A percentile compares a stretch with the other conserved stretches of the same genome.
Conservation (phyloP, 2,888 invertebrate species). For the Enchytraeus crypticus region DNA sequence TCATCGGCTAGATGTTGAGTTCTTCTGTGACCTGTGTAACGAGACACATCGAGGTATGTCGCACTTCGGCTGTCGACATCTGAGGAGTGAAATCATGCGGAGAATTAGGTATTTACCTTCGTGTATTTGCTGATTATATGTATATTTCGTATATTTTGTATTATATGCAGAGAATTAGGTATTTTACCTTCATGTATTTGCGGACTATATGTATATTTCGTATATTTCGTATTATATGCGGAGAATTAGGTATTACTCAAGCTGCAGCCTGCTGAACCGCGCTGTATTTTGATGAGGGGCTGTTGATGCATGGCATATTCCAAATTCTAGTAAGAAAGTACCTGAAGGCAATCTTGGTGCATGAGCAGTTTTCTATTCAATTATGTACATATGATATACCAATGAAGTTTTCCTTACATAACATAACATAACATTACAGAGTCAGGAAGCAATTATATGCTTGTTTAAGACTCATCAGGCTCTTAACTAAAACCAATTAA, state of each 20-base stretch:
- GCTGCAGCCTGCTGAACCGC: background rate
- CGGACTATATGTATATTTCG: background rate
- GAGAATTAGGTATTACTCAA: background rate
- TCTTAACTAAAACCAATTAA: too few species aligned
- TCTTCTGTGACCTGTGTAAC: background rate
- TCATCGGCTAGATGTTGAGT: slow-evolving; percentile 6
- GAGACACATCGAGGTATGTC: background rate
- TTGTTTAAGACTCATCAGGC: too few species aligned
- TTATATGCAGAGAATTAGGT: background rate
- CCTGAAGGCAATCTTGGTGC: too few species aligned
- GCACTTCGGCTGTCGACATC: slow-evolving; percentile 32
- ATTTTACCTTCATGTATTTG: background rate
- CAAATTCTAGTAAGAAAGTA: too few species aligned
- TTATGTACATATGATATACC: too few species aligned
- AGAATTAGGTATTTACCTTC: slow-evolving; percentile 30
- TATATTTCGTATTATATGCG: background rate
- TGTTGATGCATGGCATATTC: too few species aligned
- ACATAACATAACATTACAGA: too few species aligned
- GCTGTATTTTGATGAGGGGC: background rate
- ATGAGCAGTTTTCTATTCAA: too few species aligned
- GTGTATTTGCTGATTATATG: background rate
- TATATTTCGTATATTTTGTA: background rate
- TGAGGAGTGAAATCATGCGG: slow-evolving; percentile 27
- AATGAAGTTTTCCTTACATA: too few species aligned
- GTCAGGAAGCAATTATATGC: too few species aligned